Evolutionary conservation across 2,113 vertebrate species (phyloP).

Genomic region (Grammomys surdaster): DNA sequence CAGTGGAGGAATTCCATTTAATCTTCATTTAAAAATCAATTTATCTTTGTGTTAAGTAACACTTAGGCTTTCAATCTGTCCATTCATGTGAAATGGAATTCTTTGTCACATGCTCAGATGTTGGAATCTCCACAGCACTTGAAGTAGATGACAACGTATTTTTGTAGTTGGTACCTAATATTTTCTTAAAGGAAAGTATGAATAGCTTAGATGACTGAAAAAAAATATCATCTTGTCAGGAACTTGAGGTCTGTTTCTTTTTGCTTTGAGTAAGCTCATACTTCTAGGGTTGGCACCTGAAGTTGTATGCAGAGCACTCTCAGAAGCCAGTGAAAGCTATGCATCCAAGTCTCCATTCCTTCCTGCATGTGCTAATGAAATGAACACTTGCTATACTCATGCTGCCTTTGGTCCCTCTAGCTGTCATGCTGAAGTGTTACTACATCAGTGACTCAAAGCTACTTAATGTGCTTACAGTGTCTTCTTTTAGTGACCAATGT

Average conservation of each 20-base stretch:
- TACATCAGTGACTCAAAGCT: neutral
- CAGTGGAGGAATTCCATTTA: neutral
- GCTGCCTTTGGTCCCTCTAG: neutral
- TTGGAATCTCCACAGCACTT: neutral
- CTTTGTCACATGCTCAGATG: neutral
- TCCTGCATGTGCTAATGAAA: neutral
- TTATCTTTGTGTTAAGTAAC: neutral
- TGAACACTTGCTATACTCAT: accelerated
- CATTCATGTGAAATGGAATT: neutral
- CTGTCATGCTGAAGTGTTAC: accelerated
- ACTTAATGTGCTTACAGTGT: neutral
- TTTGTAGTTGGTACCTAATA: no score
- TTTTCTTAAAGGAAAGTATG: neutral
- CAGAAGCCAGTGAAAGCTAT: neutral
- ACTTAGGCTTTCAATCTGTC: neutral
- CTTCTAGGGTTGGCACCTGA: neutral
- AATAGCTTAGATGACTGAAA: neutral
- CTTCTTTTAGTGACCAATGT: neutral
- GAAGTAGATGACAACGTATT: neutral
- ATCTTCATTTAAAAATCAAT: neutral
- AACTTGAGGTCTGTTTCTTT: neutral
- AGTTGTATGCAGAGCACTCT: neutral
- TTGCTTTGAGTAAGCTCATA: neutral
- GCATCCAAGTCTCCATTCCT: neutral
- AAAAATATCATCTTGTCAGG: neutral